Percentiles rank a stretch among this genome's conserved stretches.
Evolutionary conservation across 2,888 invertebrate species (phyloP).

Genomic region (Sinohyriopsis cumingii): DNA sequence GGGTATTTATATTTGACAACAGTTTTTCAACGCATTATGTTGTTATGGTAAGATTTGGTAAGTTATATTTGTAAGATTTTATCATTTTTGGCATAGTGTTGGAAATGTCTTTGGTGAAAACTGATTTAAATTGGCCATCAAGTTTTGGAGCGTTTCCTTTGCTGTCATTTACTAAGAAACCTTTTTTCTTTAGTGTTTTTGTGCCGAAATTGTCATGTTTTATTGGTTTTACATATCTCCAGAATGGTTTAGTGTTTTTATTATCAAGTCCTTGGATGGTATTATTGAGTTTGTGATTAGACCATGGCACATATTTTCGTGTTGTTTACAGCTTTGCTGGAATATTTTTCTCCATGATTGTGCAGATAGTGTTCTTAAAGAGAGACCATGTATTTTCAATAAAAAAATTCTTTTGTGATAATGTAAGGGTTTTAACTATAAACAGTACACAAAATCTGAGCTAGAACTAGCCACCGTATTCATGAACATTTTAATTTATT

Average conservation of each 20-base stretch:
- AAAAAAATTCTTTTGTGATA: no score
- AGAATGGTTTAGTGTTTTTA: constrained; percentile 33
- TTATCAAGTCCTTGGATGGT: constrained; percentile 19
- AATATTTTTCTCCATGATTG: constrained; percentile 6
- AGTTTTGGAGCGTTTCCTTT: constrained; percentile 27
- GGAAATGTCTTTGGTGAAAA: constrained; percentile 16
- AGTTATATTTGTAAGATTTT: background rate
- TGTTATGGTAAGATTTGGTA: constrained; percentile 1
- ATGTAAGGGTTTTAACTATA: no score
- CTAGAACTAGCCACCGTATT: no score
- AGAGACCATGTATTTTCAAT: no score
- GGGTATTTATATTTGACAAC: constrained; percentile 13
- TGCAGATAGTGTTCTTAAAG: no score
- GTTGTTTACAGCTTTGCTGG: constrained; percentile 10
- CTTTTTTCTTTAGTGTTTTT: constrained; percentile 25
- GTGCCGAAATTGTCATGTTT: constrained; percentile 24
- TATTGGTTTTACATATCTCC: constrained; percentile 28
- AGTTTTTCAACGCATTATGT: constrained; percentile 9
- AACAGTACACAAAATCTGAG: no score
- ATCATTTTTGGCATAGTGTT: constrained; percentile 2
- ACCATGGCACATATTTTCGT: constrained; percentile 14
- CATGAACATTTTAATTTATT: no score
- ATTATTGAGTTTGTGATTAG: constrained; percentile 14
- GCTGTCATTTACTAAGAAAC: constrained; percentile 15
- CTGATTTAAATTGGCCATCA: constrained; percentile 28